Percentiles rank a stretch among this genome's conserved stretches.
These are phyloP conservation scores for Chrysolina oricalcia DNA, from an alignment of 2,888 invertebrate genomes.

Conservation along the genomic window DNA sequence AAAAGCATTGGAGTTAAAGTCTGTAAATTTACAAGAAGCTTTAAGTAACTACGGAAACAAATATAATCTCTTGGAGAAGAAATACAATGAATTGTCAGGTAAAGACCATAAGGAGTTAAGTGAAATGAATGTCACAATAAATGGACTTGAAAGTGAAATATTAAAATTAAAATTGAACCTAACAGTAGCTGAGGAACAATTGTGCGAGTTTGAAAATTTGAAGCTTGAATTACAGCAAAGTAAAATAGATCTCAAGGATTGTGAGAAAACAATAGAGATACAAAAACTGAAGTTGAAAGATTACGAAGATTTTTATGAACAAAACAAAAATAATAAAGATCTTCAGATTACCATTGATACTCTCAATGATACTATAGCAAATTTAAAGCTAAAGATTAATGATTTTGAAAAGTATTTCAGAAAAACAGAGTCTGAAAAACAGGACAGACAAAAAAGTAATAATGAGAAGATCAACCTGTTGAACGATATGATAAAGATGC, in stretches of 20 bases:
- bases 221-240: constrained; percentile 43
- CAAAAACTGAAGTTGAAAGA: constrained; percentile 51
- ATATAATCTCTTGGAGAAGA: constrained; percentile 47
- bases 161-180: constrained; percentile 38
- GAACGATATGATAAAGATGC: constrained; percentile 60
- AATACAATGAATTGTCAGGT: constrained; percentile 40
- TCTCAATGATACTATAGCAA: constrained; percentile 47
- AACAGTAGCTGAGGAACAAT: constrained; percentile 41
- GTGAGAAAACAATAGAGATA: constrained; percentile 48
- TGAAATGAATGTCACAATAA: constrained; percentile 40
- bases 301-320: constrained; percentile 49
- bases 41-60: constrained; percentile 55
- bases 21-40: constrained; percentile 65
- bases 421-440: constrained; percentile 42
- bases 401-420: constrained; percentile 45
- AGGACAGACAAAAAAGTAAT: constrained; percentile 36
- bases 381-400: constrained; percentile 51
- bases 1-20: constrained; percentile 67
- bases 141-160: constrained; percentile 46
- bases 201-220: constrained; percentile 41
- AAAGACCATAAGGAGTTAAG: constrained; percentile 33
- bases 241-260: constrained; percentile 40
- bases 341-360: constrained; percentile 41
- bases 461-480: constrained; percentile 22
- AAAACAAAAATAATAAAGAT: constrained; percentile 44